Conservation (phyloP, 2,797 vertebrate genomes). For the Aeoliscus strigatus region DNA sequence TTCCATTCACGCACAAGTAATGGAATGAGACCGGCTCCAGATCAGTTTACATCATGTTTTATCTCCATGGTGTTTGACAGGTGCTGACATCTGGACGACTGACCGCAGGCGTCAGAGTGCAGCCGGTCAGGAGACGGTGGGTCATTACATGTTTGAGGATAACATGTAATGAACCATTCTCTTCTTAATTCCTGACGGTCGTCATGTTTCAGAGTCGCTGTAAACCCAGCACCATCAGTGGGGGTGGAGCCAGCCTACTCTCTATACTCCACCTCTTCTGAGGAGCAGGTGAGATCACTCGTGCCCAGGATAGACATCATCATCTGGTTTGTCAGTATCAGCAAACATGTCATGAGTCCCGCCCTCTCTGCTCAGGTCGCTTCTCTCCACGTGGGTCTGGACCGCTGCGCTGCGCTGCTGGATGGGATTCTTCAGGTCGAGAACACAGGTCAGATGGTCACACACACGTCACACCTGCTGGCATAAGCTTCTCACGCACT, state of each 20-base stretch:
- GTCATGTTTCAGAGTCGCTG: conserved; percentile 14
- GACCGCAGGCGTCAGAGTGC: conserved; percentile 55
- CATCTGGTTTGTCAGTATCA: too few relatives aligned
- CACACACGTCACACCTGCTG: too few relatives aligned
- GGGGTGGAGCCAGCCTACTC: conserved; percentile 70
- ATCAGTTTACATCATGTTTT: too few relatives aligned
- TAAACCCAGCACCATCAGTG: conserved; percentile 41
- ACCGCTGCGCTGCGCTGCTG: conserved; percentile 85
- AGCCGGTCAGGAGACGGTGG: conserved; percentile 73
- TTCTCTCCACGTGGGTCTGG: conserved; percentile 75
- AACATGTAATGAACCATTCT: not conserved
- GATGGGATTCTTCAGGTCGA: conserved; percentile 80
- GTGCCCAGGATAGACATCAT: not conserved
- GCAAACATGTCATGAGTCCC: not conserved
- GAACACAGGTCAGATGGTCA: conserved; percentile 67
- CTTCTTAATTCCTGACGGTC: not conserved
- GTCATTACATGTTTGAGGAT: not conserved
- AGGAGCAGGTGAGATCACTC: conserved; percentile 77
- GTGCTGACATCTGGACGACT: conserved; percentile 81
- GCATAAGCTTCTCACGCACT: not conserved
- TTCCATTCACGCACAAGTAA: too few relatives aligned
- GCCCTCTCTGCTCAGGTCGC: conserved; percentile 65
- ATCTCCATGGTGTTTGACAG: conserved; percentile 63
- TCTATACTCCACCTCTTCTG: conserved; percentile 80
- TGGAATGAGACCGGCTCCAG: too few relatives aligned